A percentile compares a stretch with the other conserved stretches of the same genome.
Conservation (phyloP, 2,888 invertebrate species). For the Pristionchus mayeri region DNA sequence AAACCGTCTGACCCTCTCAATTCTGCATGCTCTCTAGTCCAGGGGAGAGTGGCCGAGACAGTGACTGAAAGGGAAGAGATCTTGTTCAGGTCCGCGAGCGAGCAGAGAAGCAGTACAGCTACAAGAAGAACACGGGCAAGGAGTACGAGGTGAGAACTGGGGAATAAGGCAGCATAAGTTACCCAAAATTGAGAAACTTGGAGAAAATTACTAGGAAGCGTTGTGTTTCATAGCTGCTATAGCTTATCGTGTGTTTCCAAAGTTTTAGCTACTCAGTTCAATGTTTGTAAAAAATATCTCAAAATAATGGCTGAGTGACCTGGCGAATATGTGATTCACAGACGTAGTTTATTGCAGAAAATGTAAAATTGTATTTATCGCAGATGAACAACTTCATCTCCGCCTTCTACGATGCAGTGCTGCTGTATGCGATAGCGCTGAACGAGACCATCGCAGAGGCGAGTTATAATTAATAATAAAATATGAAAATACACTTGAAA, state of each 20-base stretch:
- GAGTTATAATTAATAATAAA: not conserved
- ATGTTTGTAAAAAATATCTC: not conserved
- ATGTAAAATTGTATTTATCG: slow-evolving; percentile 48
- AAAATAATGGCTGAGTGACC: not conserved
- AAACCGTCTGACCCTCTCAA: too few species aligned
- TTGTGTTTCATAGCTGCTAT: not conserved
- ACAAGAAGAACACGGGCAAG: slow-evolving; percentile 71
- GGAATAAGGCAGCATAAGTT: not conserved
- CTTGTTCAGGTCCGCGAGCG: slow-evolving; percentile 55
- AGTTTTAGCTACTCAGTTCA: not conserved
- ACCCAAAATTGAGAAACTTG: not conserved
- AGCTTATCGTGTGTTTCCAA: not conserved
- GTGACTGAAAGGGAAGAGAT: too few species aligned
- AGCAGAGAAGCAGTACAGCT: slow-evolving; percentile 74
- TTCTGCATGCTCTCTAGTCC: too few species aligned
- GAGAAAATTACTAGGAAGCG: not conserved
- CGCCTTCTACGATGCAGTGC: slow-evolving; percentile 95
- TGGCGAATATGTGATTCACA: not conserved
- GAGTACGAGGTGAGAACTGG: slow-evolving; percentile 72
- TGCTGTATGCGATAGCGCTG: slow-evolving; percentile 91
- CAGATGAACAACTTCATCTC: slow-evolving; percentile 92
- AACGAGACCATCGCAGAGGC: slow-evolving; percentile 85
- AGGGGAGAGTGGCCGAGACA: too few species aligned
- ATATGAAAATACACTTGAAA: not conserved
- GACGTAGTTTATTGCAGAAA: not conserved